A percentile compares a stretch with the other conserved stretches of the same genome.
Evolutionary conservation across 1,140 invertebrate genomes (phyloP).

Genomic region (Holotrichia oblita): DNA sequence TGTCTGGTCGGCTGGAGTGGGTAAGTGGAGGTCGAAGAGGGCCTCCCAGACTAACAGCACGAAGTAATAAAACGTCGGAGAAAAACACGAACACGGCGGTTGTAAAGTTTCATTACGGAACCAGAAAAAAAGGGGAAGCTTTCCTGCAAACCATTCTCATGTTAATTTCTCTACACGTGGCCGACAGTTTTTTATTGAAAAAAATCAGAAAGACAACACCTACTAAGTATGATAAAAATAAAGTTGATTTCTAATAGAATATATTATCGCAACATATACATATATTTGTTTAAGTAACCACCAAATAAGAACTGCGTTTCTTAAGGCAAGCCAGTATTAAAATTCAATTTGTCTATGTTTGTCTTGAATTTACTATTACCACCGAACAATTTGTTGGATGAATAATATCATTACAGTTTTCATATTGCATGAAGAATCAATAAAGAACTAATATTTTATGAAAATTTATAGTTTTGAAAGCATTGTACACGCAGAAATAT

Average conservation of each 20-base stretch:
- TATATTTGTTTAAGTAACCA: too few relatives aligned
- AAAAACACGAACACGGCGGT: neutral
- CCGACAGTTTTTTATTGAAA: neutral
- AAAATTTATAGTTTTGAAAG: too few relatives aligned
- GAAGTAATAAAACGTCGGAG: neutral
- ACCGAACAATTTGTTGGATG: too few relatives aligned
- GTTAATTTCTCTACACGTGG: constrained; percentile 4
- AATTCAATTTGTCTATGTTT: too few relatives aligned
- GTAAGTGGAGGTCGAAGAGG: neutral
- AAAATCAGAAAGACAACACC: neutral
- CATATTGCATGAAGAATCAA: too few relatives aligned
- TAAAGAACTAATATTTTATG: too few relatives aligned
- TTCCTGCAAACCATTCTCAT: constrained; percentile 9
- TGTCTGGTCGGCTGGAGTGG: neutral
- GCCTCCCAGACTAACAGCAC: neutral
- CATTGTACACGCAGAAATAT: too few relatives aligned
- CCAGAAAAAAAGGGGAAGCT: neutral
- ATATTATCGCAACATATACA: too few relatives aligned
- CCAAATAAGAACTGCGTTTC: too few relatives aligned
- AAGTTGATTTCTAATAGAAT: neutral
- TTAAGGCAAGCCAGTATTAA: too few relatives aligned
- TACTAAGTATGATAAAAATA: neutral
- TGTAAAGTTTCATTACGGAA: constrained; percentile 11
- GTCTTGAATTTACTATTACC: too few relatives aligned
- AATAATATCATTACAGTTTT: too few relatives aligned